These are phyloP conservation scores for Rhagonycha lutea DNA, from an alignment of 2,888 invertebrate species.

Conservation along the genomic window DNA sequence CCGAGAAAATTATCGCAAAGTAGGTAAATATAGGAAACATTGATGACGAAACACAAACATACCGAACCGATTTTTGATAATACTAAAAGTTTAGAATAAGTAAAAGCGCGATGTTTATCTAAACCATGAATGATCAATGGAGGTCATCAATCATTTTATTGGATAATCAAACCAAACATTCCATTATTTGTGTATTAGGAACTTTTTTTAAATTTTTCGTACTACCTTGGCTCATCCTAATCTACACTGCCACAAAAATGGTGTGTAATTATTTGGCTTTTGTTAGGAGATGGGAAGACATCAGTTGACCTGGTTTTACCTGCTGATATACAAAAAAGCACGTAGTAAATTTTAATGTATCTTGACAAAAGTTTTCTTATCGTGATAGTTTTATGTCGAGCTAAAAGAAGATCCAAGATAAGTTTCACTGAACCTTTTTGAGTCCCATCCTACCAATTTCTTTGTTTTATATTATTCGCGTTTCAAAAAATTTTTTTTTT, in stretches of 20 bases:
- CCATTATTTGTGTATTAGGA: background rate
- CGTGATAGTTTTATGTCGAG: conserved; percentile 16
- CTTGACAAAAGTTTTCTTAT: conserved; percentile 24
- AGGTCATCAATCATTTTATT: conserved; percentile 10
- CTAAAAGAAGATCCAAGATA: conserved; percentile 20
- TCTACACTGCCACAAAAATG: background rate
- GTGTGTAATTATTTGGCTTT: background rate
- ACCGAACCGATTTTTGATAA: background rate
- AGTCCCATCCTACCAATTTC: background rate
- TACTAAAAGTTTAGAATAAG: background rate
- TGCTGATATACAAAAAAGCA: conserved; percentile 17
- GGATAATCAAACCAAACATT: conserved; percentile 6
- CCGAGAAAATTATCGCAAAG: background rate
- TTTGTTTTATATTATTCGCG: background rate
- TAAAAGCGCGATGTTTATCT: conserved; percentile 6
- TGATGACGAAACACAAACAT: background rate
- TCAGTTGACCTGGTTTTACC: conserved; percentile 20
- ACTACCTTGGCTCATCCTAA: background rate
- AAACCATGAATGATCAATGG: conserved; percentile 10
- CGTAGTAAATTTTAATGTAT: conserved; percentile 22
- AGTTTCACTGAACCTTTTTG: conserved; percentile 1
- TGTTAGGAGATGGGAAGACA: background rate
- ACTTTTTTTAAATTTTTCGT: background rate
- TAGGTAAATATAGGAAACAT: background rate
- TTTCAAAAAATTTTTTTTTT: background rate